These are phyloP conservation scores for Diuraphis noxia DNA, from an alignment of 1,140 invertebrate species.

Conservation along the genomic window DNA sequence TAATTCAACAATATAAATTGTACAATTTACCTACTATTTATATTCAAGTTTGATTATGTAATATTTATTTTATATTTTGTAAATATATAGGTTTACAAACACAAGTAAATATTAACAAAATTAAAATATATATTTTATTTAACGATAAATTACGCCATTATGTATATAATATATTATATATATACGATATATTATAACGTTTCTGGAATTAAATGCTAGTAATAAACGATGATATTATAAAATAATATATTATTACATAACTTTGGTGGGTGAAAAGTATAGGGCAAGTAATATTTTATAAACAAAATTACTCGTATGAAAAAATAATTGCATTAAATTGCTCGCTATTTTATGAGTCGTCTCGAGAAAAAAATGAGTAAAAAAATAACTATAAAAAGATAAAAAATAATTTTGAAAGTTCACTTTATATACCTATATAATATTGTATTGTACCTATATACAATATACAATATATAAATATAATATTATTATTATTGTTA, in stretches of 20 bases:
- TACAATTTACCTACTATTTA: not conserved
- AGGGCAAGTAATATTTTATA: conserved; percentile 7
- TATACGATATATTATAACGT: not conserved
- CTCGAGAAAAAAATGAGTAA: not conserved
- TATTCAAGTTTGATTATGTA: not conserved
- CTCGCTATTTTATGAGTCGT: not conserved
- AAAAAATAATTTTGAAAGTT: conserved; percentile 30
- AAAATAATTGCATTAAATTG: conserved; percentile 33
- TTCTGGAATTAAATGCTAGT: not conserved
- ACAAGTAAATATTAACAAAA: not conserved
- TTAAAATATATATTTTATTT: not conserved
- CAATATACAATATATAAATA: not conserved
- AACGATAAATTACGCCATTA: not conserved
- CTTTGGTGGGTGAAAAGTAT: not conserved
- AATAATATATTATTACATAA: conserved; percentile 6
- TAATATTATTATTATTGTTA: not conserved
- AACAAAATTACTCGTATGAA: conserved; percentile 23
- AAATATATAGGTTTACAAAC: not conserved
- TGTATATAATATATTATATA: too few relatives aligned
- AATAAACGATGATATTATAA: conserved; percentile 6
- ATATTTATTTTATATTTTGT: not conserved
- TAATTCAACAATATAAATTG: not conserved
- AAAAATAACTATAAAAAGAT: conserved; percentile 11
- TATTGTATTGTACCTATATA: not conserved
- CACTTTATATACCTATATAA: not conserved